Percentiles rank a stretch among this genome's conserved stretches.
Conservation (phyloP, 2,888 invertebrate species). For the Galeopsomyia nigrocyanea region DNA sequence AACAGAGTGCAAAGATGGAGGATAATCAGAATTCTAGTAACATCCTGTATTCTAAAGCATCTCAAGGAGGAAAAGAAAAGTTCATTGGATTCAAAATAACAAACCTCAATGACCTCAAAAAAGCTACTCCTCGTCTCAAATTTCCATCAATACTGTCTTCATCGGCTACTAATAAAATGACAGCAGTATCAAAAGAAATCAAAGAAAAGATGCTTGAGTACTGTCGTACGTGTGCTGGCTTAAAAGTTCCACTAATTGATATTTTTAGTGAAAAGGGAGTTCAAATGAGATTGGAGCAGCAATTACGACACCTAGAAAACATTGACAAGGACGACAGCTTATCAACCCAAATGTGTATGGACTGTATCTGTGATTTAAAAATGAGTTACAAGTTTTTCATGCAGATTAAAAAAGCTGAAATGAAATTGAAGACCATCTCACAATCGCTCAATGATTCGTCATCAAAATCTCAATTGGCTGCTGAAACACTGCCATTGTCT, state of each 20-base stretch:
- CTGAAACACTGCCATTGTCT: not conserved
- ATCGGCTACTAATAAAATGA: conserved; percentile 36
- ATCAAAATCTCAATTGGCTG: conserved; percentile 18
- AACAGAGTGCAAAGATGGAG: not conserved
- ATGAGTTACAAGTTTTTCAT: conserved; percentile 68
- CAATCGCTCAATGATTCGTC: conserved; percentile 24
- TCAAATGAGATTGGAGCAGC: conserved; percentile 64
- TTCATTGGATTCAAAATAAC: conserved; percentile 55
- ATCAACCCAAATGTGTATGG: conserved; percentile 67
- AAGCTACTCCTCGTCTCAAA: conserved; percentile 62
- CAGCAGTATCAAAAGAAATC: conserved; percentile 46
- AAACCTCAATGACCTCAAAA: conserved; percentile 64
- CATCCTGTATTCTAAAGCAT: conserved; percentile 41
- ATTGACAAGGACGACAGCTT: conserved; percentile 60
- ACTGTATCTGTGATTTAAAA: conserved; percentile 66
- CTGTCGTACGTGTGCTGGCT: conserved; percentile 66
- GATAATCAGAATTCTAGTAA: conserved; percentile 23
- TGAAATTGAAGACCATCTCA: conserved; percentile 62
- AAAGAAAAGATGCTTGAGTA: conserved; percentile 62
- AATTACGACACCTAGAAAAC: conserved; percentile 64
- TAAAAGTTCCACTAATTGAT: conserved; percentile 64
- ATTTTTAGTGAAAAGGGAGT: conserved; percentile 65
- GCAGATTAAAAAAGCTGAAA: conserved; percentile 66
- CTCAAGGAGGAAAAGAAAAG: conserved; percentile 43
- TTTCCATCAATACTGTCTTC: conserved; percentile 50